Conservation (phyloP, 2,888 invertebrate species). For the Sinopyrophorus schimmeli region DNA sequence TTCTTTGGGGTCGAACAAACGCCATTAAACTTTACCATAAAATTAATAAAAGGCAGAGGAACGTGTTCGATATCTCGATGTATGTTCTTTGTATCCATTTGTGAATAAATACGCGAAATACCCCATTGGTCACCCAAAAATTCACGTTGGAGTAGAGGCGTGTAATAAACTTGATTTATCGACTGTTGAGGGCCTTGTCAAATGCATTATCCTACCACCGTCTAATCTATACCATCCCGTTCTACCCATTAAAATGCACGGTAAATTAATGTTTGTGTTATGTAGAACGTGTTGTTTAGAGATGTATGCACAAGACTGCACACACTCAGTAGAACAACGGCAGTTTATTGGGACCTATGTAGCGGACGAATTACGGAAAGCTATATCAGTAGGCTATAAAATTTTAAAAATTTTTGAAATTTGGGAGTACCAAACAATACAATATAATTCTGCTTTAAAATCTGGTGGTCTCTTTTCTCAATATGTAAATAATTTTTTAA, state of each 20-base stretch:
- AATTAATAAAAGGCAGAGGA: constrained; percentile 31
- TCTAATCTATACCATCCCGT: constrained; percentile 10
- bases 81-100: constrained; percentile 43
- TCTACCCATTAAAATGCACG: neutral
- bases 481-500: constrained; percentile 26
- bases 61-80: constrained; percentile 39
- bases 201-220: constrained; percentile 5
- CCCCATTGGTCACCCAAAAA: constrained; percentile 41
- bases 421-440: constrained; percentile 1
- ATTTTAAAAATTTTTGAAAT: constrained; percentile 1
- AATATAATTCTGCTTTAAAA: neutral
- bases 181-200: constrained; percentile 3
- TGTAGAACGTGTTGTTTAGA: neutral
- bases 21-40: constrained; percentile 34
- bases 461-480: neutral
- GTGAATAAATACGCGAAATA: constrained; percentile 41
- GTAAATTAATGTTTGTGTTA: constrained; percentile 8
- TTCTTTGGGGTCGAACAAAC: constrained; percentile 41
- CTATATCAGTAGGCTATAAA: neutral
- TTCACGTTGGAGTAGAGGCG: too few species aligned
- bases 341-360: constrained; percentile 1
- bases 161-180: too few species aligned
- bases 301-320: neutral
- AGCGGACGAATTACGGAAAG: constrained; percentile 4
- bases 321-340: neutral